Conservation (phyloP, 2,797 vertebrate species). For the Brotula barbata region DNA sequence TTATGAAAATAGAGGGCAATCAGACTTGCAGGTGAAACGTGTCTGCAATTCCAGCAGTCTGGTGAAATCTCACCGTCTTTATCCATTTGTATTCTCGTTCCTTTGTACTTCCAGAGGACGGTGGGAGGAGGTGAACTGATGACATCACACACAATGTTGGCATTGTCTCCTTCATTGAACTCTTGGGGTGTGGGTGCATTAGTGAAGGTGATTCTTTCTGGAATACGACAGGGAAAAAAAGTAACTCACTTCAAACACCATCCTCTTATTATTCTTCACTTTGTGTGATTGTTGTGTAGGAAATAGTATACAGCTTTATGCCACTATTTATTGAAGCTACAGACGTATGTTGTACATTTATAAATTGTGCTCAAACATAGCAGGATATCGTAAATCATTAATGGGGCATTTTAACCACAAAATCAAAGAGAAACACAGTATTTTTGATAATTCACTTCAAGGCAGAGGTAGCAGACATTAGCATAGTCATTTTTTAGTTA, state of each 20-base stretch:
- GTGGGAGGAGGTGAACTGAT: constrained; percentile 91
- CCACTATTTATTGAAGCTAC: not conserved
- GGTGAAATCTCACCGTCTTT: constrained; percentile 88
- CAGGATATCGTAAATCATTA: no score
- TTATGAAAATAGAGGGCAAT: constrained; percentile 2
- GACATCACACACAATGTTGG: constrained; percentile 91
- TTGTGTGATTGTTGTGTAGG: not conserved
- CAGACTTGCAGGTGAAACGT: not conserved
- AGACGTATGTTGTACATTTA: no score
- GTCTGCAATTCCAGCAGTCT: not conserved
- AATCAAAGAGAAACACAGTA: no score
- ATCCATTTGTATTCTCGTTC: constrained; percentile 87
- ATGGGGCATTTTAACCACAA: no score
- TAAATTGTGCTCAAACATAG: no score
- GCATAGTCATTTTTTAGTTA: no score
- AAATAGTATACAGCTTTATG: not conserved
- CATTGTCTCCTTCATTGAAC: constrained; percentile 92
- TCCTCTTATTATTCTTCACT: not conserved
- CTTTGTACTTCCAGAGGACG: constrained; percentile 94
- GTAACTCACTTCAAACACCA: not conserved
- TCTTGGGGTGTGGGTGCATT: constrained; percentile 95
- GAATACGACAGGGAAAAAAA: constrained; percentile 46
- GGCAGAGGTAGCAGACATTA: no score
- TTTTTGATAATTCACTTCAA: no score
- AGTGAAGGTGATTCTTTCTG: constrained; percentile 96